Conservation (phyloP, 2,113 vertebrate species). For the Natator depressus region DNA sequence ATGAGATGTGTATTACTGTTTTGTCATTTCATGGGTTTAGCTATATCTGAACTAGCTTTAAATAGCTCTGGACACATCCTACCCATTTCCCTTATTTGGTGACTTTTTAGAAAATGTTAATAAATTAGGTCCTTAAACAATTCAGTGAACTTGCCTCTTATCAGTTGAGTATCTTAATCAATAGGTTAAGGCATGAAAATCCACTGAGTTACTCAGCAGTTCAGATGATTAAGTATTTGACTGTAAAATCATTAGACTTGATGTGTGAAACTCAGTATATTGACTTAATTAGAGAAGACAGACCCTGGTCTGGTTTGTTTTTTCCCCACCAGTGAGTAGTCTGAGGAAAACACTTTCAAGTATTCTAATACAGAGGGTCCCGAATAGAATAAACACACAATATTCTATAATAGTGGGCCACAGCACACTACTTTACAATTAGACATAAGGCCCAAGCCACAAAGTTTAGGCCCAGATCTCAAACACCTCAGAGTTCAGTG, state of each 20-base stretch:
- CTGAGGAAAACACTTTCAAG: background rate
- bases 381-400: background rate
- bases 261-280: fast-evolving
- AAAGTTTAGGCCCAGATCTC: background rate
- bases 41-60: background rate
- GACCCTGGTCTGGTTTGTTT: background rate
- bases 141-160: background rate
- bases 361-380: background rate
- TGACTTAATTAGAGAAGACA: background rate
- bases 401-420: background rate
- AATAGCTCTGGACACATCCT: background rate
- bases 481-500: background rate
- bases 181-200: background rate
- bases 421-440: background rate
- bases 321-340: background rate
- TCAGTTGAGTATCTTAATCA: background rate
- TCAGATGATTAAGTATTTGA: background rate
- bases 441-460: background rate
- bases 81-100: background rate
- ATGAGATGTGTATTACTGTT: background rate
- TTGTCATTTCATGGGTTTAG: background rate
- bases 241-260: background rate
- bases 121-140: background rate
- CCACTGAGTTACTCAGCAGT: background rate
- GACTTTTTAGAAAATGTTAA: background rate